Evolutionary conservation across 2,113 vertebrate species (phyloP), one percentile per base, ranked within the genome.

Genomic region (Rattus rattus): DNA sequence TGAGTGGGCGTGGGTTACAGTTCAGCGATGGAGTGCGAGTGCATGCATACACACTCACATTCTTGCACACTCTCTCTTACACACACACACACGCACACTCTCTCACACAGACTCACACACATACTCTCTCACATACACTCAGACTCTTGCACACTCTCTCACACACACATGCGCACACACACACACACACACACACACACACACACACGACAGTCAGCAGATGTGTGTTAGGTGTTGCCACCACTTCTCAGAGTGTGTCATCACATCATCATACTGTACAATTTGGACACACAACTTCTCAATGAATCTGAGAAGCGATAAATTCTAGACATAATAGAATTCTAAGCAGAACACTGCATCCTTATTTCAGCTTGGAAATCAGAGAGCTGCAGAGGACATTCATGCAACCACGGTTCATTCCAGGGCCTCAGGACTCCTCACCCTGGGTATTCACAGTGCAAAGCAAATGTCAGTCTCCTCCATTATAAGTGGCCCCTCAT

Each of bases 381-480:
- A 89, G 36, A 87, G 59, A 43, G 56, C 56, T 87, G 56, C 70
- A 39, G 54, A 67, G 56, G 75, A 65, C 36, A 93, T 19, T 36
- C 73, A 83, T 13, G 69, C 26, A 26, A 28, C 30, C 30, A 43
- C 33, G 0, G 39, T 76, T 67, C 63, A 52, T 0, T 54, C 36
- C 20, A 88, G 88, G 52, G 92, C 83, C 75, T 63, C n/a, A 67
- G 47, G 70, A 13, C 39, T 67, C 59, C 59, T 49, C 59, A 43
- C 13, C 47, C 9, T 20, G 36, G 2, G 54, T 83, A 67, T 16
- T 90, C 73, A 80, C 2, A 36, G 33, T 80, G 26, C 36, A 81
- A 39, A 89, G 96, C 30, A 91, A 92, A 85, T 26, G 80, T 65
- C 52, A 91, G 1, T 12, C 77, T 90, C 65, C 92, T 59, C n/a